Base-by-base conservation (phyloP, 2,113 vertebrate species). In the Cathartes aura region DNA sequence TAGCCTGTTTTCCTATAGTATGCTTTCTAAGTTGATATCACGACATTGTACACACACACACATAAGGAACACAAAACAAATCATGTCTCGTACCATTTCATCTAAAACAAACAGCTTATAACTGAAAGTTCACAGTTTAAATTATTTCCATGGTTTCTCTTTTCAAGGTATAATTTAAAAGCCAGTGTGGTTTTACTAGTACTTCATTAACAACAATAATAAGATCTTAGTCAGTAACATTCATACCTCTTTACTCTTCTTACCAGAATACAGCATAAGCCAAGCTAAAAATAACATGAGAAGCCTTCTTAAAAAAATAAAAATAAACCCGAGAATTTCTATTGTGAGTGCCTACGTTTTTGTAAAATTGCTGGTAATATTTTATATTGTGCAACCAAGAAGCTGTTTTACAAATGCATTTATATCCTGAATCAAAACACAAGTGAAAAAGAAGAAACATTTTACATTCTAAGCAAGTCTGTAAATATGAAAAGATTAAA, bases 401-500 rank as follows among this genome's bases (percentile, higher is more conserved):
- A 96, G 38, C n/a, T 89, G 40, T 10, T 95, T 94, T 94, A 78
- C 68, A 97, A 94, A 90, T 75, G 50, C 8, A 79, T 79, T 83
- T 85, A 17, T 72, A 81, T 27, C 62, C 56, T 34, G 45, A 91
- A 91, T 91, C 38, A 93, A 94, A 96, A 87, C 45, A 92, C 70
- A 67, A 92, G 34, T 90, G 40, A 38, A 52, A 90, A 96, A 59
- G 43, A 38, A 93, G 67, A 62, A 93, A 76, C 23, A 82, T 62
- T 92, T 83, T 67, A 16, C 22, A 68, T 84, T 82, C 58, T 79
- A 64, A 90, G 34, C 62, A 79, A 87, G 68, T 27, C 52, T 64
- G 22, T 75, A 92, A 63, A 91, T 87, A 91, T 32, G 48, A 89
- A 87, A 96, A 90, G 43, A 96, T 85, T 81, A 95, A 91, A 91